Conservation (phyloP, 2,888 invertebrate genomes). For the Caenorhabditis sp. region DNA sequence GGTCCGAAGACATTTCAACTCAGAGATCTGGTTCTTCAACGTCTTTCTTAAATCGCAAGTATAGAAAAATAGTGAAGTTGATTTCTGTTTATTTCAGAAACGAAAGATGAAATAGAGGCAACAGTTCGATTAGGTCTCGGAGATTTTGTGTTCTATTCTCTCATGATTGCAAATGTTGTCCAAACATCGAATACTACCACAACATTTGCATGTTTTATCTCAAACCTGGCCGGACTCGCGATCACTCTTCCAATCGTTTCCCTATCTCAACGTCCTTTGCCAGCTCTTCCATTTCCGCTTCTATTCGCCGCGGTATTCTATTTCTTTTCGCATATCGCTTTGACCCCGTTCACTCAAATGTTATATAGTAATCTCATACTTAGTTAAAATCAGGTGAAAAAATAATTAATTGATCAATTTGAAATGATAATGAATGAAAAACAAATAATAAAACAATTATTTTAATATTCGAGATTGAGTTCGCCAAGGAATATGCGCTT, state of each 20-base stretch:
- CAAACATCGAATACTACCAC: slow-evolving; percentile 19
- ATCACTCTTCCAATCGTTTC: slow-evolving; percentile 34
- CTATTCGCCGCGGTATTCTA: slow-evolving; percentile 23
- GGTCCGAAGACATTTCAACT: neutral
- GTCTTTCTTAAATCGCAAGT: too few species aligned
- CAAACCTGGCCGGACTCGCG: slow-evolving; percentile 25
- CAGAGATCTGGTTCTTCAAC: too few species aligned
- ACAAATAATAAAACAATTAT: neutral
- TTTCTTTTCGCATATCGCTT: slow-evolving; percentile 27
- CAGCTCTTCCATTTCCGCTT: slow-evolving; percentile 31
- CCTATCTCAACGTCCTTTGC: slow-evolving; percentile 18
- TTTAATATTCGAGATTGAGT: slow-evolving; percentile 76
- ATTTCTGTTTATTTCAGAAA: neutral
- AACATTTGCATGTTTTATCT: slow-evolving; percentile 21
- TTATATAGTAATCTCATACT: slow-evolving; percentile 8
- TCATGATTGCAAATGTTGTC: slow-evolving; percentile 34
- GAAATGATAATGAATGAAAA: neutral
- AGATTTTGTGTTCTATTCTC: slow-evolving; percentile 35
- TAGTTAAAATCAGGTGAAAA: neutral
- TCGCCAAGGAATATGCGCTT: slow-evolving; percentile 94
- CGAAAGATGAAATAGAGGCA: slow-evolving; percentile 16
- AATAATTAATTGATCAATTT: slow-evolving; percentile 3
- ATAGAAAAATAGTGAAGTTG: too few species aligned
- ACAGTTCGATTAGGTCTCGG: slow-evolving; percentile 30
- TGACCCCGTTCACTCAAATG: slow-evolving; percentile 22